Evolutionary conservation across 2,113 vertebrate genomes (phyloP), one percentile per base, ranked within the genome.

Genomic region (Atherinomorus stipes): DNA sequence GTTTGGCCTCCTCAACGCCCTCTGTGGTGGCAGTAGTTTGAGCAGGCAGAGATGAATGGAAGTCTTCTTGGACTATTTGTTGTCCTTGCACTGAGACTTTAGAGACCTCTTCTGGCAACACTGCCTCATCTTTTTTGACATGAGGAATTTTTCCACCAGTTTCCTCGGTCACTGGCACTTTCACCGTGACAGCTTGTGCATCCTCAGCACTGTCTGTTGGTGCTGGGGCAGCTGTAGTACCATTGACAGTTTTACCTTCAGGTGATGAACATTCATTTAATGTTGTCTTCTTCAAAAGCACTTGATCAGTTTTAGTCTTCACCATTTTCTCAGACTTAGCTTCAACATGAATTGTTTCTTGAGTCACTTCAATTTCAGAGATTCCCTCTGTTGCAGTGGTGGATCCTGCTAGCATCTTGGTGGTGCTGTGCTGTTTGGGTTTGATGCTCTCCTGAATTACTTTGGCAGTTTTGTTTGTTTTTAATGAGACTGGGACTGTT

Each of bases 1-100:
- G 72, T 49, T 85, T 83, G 54, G 57, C 58, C 66, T 88, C 82
- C 18, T 52, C 54, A 60, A 58, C 19, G 12, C 25, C 54, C 21
- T 85, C 85, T 19, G 51, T 67, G 34, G 37, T 23, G 26, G 31
- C 64, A 61, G 23, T 11, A 26, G 38, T 77, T 68, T 72, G 22
- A 77, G 28, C 62, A 7, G 38, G 15, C 45, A 49, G 56, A 56
- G 71, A 9, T 52, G 68, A 37, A 23, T 56, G 34, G 8, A 57
- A 22, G 2, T 71, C 64, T 19, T 80, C 58, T 45, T 68, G 60
- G 0, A 10, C 26, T 38, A n/a, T 45, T 13, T 16, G 11, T 2
- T 60, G 28, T 0, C 57, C 51, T 15, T 74, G 56, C 2, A 13
- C 34, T 15, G 77, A 50, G 9, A 51, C 47, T 60, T 67, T 44